These are phyloP conservation scores for Acrobasis consociella DNA, from an alignment of 2,888 invertebrate genomes.

Conservation along the genomic window DNA sequence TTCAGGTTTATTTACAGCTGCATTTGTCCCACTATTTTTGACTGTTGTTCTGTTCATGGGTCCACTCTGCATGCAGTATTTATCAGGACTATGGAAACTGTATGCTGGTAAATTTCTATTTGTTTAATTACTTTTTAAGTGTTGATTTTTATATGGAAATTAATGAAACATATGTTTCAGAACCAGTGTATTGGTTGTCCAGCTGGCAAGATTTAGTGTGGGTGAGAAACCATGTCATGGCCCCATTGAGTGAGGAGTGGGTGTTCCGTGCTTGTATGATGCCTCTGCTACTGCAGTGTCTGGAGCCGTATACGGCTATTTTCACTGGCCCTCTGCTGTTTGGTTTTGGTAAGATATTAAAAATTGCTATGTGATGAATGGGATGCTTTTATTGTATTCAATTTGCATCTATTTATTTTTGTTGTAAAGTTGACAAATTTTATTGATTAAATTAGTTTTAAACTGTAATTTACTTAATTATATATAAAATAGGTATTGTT, in stretches of 20 bases:
- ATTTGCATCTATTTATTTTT: too few species aligned
- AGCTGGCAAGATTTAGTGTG: slow-evolving; percentile 89
- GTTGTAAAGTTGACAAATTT: too few species aligned
- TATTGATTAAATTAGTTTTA: too few species aligned
- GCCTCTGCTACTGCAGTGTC: slow-evolving; percentile 92
- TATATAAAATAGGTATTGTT: too few species aligned
- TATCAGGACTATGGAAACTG: slow-evolving; percentile 86
- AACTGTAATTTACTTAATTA: too few species aligned
- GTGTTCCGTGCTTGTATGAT: slow-evolving; percentile 98
- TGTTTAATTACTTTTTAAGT: slow-evolving; percentile 10
- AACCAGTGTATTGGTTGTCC: slow-evolving; percentile 87
- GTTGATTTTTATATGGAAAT: slow-evolving; percentile 12
- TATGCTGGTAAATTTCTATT: slow-evolving; percentile 82
- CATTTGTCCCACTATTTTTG: slow-evolving; percentile 88
- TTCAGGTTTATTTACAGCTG: slow-evolving; percentile 88
- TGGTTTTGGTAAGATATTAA: slow-evolving; percentile 87
- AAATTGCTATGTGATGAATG: not conserved
- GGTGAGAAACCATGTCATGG: slow-evolving; percentile 94
- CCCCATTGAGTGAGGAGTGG: slow-evolving; percentile 97
- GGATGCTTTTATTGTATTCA: too few species aligned
- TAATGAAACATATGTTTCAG: slow-evolving; percentile 62
- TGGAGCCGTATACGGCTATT: slow-evolving; percentile 88
- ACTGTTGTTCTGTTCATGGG: slow-evolving; percentile 92
- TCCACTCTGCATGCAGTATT: slow-evolving; percentile 88
- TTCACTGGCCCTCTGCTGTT: slow-evolving; percentile 95